Evolutionary conservation across 2,797 vertebrate genomes (phyloP).

Genomic region (Geotrypetes seraphini): DNA sequence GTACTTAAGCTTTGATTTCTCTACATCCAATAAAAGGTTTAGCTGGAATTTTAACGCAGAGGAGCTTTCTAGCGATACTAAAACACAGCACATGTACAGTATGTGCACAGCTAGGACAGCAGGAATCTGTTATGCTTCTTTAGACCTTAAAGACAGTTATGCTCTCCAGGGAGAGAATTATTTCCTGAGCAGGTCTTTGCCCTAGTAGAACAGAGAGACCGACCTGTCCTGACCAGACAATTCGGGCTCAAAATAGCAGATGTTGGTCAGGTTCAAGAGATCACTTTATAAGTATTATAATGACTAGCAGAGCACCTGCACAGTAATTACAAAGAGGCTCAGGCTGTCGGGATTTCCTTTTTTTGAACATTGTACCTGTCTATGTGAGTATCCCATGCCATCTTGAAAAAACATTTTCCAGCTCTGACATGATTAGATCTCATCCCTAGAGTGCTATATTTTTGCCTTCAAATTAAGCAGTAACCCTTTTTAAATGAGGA

Average conservation of each 20-base stretch:
- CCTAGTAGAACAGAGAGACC: not conserved
- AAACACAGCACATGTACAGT: too few species aligned
- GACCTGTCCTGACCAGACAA: constrained; percentile 15
- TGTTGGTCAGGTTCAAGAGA: constrained; percentile 56
- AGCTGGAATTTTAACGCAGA: constrained; percentile 6
- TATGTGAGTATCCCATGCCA: constrained; percentile 41
- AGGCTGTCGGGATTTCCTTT: constrained; percentile 60
- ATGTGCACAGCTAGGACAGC: not conserved
- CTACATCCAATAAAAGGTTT: not conserved
- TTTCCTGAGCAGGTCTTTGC: not conserved
- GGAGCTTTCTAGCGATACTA: not conserved
- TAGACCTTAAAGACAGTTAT: not conserved
- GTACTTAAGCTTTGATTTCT: not conserved
- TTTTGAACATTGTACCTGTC: constrained; percentile 46
- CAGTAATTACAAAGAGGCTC: constrained; percentile 66
- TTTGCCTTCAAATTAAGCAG: constrained; percentile 41
- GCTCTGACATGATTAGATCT: constrained; percentile 36
- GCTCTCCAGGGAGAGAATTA: not conserved
- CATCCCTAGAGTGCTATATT: constrained; percentile 36
- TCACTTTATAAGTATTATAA: constrained; percentile 53
- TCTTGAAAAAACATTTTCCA: constrained; percentile 62
- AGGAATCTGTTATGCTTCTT: not conserved
- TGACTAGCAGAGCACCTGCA: constrained; percentile 77
- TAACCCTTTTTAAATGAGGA: constrained; percentile 29
- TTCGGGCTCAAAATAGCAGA: constrained; percentile 46